Conservation (phyloP, 2,113 vertebrate species). For the Barnardius zonarius region DNA sequence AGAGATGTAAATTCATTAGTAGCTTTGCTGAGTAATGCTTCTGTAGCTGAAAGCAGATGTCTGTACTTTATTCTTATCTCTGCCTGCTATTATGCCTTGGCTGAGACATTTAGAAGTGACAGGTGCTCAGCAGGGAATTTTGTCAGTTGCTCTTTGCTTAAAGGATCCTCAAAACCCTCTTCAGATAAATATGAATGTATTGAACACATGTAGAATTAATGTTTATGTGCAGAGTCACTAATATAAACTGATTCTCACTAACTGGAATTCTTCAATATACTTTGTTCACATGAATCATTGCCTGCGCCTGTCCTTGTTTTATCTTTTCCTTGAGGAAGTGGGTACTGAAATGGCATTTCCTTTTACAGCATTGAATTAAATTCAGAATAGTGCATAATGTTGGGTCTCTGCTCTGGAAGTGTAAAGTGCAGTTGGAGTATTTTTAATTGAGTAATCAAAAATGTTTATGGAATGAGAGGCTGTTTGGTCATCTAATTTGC, state of each 20-base stretch:
- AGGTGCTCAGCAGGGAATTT: neutral
- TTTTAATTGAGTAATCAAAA: neutral
- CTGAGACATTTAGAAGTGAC: neutral
- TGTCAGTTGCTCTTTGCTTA: neutral
- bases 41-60: neutral
- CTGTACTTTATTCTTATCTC: neutral
- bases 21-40: neutral
- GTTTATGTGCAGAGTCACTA: neutral
- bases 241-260: neutral
- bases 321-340: neutral
- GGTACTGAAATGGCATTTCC: neutral
- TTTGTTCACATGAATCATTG: neutral
- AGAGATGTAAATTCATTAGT: neutral
- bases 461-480: neutral
- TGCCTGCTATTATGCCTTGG: neutral
- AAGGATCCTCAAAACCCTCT: neutral
- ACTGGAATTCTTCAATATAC: neutral
- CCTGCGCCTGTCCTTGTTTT: neutral
- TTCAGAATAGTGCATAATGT: neutral
- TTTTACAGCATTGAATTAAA: neutral
- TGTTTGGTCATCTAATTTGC: neutral
- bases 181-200: neutral
- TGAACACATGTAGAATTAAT: neutral
- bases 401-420: neutral
- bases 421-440: neutral